Percentiles rank a stretch among this genome's conserved stretches.
Evolutionary conservation across 2,113 vertebrate species (phyloP).

Genomic region (Notiomystis cincta): DNA sequence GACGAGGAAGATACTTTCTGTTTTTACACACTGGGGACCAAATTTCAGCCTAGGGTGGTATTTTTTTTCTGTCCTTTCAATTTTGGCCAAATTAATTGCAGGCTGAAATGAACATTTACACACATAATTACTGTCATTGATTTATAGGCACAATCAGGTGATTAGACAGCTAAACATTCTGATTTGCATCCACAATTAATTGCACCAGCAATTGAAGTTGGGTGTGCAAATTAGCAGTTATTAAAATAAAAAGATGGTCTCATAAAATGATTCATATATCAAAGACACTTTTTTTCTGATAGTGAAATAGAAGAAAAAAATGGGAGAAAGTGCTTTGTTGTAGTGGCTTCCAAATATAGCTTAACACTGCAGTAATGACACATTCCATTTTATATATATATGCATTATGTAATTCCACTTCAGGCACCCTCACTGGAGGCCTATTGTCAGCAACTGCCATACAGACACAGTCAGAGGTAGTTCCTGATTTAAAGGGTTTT

Average conservation of each 20-base stretch:
- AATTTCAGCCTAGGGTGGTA: neutral
- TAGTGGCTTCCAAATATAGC: slow-evolving; percentile 35
- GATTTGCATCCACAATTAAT: slow-evolving; percentile 45
- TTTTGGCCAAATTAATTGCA: slow-evolving; percentile 38
- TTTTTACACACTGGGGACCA: neutral
- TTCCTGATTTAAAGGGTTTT: neutral
- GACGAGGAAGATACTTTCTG: slow-evolving; percentile 19
- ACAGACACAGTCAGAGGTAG: neutral
- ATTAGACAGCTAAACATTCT: slow-evolving; percentile 37
- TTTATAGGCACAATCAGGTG: slow-evolving; percentile 34
- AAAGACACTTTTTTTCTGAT: neutral
- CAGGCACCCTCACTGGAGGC: neutral
- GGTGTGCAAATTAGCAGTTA: slow-evolving; percentile 51
- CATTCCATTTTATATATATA: neutral
- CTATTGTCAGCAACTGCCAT: neutral
- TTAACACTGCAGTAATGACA: slow-evolving; percentile 44
- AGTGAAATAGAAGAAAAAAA: neutral
- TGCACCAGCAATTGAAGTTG: slow-evolving; percentile 1
- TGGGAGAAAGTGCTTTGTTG: neutral
- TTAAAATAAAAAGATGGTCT: slow-evolving; percentile 25
- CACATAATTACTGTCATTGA: slow-evolving; percentile 42
- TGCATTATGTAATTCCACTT: slow-evolving; percentile 26
- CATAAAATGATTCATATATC: slow-evolving; percentile 26
- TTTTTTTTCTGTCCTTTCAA: slow-evolving; percentile 14
- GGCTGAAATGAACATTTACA: slow-evolving; percentile 37